Percentiles rank a stretch among this genome's conserved stretches.
These are phyloP conservation scores for Dendrocincla fuliginosa DNA, from an alignment of 2,797 vertebrate genomes.

Conservation along the genomic window DNA sequence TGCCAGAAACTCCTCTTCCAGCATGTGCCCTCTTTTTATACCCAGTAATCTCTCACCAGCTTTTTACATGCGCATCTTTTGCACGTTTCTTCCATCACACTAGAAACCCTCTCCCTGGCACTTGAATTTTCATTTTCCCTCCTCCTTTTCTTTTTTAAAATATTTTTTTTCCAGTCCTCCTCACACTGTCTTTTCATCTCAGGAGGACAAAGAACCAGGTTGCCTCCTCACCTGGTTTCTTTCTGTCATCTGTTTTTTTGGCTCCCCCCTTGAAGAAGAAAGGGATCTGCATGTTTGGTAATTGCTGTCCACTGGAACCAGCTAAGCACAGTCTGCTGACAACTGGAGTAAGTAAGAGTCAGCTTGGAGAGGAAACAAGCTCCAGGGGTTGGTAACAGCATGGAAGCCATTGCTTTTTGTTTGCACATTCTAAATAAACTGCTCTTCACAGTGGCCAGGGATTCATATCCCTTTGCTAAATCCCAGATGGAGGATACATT, in stretches of 20 bases:
- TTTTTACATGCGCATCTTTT: not conserved
- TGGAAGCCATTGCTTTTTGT: not conserved
- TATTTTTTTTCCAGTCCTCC: not conserved
- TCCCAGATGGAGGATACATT: accelerated
- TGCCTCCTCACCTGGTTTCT: not conserved
- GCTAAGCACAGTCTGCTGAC: not conserved
- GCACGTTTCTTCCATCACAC: not conserved
- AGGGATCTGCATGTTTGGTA: not conserved
- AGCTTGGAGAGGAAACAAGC: not conserved
- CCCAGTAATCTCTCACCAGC: not conserved
- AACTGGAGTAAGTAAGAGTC: not conserved
- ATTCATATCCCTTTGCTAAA: not conserved
- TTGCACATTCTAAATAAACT: not conserved
- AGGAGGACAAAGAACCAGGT: not conserved
- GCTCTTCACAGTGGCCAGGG: not conserved
- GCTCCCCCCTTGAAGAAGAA: not conserved
- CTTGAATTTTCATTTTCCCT: not conserved
- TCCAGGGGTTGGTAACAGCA: not conserved
- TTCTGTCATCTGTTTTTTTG: not conserved
- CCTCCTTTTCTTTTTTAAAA: not conserved
- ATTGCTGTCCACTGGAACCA: not conserved
- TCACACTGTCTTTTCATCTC: not conserved
- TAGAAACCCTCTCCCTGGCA: not conserved
- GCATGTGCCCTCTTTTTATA: not conserved
- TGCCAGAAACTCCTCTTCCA: not conserved